Base-by-base conservation (phyloP, 2,888 invertebrate genomes). In the Cephus pulcher region DNA sequence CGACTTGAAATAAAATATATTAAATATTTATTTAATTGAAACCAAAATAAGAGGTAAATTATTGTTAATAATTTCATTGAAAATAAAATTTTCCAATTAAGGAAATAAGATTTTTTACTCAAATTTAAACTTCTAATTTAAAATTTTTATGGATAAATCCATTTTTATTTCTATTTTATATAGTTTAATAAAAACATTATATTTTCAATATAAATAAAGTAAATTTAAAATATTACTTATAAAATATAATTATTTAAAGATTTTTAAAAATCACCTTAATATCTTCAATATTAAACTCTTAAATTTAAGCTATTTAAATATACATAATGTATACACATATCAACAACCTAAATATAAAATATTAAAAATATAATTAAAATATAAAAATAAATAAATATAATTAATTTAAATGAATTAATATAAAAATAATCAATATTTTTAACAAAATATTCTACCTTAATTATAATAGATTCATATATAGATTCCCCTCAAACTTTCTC, bases 21-120 rank as follows among this genome's bases (percentile, higher is more conserved):
- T 90, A 91, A 85, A 84, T 93, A 93, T 93, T 92, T 89, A 88
- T 92, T 93, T 92, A 93, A 93, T 93, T 92, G 93, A 93, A 92
- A 93, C 93, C 93, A 93, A 89, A 91, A 32, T 4, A 85, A 93
- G 93, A 94, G 94, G 94, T 93, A 92, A 93, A 93, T 94, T 93
- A 94, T 93, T 94, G 94, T 94, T 94, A 94, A 94, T 94, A 93
- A 94, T 93, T 93, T 82, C 81, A 94, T 89, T 94, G 94, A 93
- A 32, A 93, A 32, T 34, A 34, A 33, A 4, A 3, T 33, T 32
- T 33, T 32, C 93, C 93, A 94, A 93, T 94, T 94, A 92, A 92
- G 90, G 93, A 94, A 93, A 93, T 93, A 94, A 88, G 40, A 40
- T 40, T 40, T 6, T 40, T 40, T 40, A 40, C 6, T 70, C 33